Evolutionary conservation across 2,113 vertebrate species (phyloP).

Genomic region (Camelus dromedarius): DNA sequence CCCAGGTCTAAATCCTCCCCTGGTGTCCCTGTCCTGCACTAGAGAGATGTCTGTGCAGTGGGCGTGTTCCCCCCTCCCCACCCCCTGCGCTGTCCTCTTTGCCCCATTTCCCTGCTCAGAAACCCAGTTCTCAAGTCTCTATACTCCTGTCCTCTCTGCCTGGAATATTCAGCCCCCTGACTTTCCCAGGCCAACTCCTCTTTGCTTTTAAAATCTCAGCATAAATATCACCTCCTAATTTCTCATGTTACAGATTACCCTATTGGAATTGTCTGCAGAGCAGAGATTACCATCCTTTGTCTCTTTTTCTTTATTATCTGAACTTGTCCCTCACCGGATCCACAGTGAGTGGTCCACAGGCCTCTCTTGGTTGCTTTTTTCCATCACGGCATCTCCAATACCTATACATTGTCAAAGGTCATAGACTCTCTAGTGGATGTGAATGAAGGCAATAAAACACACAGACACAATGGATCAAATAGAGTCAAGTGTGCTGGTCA

Average conservation of each 20-base stretch:
- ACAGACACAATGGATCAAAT: too few species aligned
- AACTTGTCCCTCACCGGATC: not conserved
- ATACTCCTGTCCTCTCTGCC: not conserved
- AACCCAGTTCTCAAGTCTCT: not conserved
- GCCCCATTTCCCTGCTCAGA: fast-evolving
- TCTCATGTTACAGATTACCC: not conserved
- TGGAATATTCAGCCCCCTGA: not conserved
- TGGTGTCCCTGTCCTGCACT: not conserved
- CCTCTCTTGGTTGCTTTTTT: fast-evolving
- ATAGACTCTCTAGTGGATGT: not conserved
- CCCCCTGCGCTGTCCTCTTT: too few species aligned
- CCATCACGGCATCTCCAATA: too few species aligned
- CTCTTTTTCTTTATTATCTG: too few species aligned
- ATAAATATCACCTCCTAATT: too few species aligned
- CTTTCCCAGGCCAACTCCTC: not conserved
- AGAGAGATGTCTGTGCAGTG: fast-evolving
- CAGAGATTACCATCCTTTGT: too few species aligned
- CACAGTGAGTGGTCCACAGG: too few species aligned
- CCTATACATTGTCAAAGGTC: fast-evolving
- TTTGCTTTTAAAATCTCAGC: not conserved
- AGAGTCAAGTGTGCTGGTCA: not conserved
- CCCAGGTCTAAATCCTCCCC: not conserved
- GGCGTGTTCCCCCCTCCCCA: not conserved
- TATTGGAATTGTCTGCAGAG: too few species aligned
- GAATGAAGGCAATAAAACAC: fast-evolving